These are phyloP conservation scores for Corapipo altera DNA, from an alignment of 2,113 vertebrate genomes.

Conservation along the genomic window DNA sequence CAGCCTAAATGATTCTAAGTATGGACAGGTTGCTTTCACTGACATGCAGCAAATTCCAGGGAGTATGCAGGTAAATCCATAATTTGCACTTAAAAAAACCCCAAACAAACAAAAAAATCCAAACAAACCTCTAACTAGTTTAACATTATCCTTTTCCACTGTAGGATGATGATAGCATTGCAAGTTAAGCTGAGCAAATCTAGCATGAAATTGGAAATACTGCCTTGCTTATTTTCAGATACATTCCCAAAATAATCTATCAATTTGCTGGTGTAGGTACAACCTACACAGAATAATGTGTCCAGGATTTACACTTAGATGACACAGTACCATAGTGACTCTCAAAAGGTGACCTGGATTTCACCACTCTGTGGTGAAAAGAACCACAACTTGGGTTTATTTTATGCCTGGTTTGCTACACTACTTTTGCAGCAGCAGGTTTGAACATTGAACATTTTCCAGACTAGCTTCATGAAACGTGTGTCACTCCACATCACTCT, in stretches of 20 bases:
- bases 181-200: background rate
- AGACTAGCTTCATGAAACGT: background rate
- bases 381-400: background rate
- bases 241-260: background rate
- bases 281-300: accelerated
- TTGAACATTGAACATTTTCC: background rate
- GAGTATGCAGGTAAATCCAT: background rate
- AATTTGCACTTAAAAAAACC: background rate
- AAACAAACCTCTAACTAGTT: background rate
- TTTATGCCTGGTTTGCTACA: background rate
- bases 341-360: background rate
- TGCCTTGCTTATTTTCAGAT: background rate
- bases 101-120: background rate
- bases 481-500: background rate
- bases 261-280: background rate
- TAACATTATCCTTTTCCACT: background rate
- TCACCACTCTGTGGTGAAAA: background rate
- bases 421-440: background rate
- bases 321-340: background rate
- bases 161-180: background rate
- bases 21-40: background rate
- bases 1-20: background rate
- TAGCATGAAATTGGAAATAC: background rate
- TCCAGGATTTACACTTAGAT: background rate
- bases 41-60: background rate